Conservation (phyloP, 2,888 invertebrate species). For the Acanthosoma haemorrhoidale region DNA sequence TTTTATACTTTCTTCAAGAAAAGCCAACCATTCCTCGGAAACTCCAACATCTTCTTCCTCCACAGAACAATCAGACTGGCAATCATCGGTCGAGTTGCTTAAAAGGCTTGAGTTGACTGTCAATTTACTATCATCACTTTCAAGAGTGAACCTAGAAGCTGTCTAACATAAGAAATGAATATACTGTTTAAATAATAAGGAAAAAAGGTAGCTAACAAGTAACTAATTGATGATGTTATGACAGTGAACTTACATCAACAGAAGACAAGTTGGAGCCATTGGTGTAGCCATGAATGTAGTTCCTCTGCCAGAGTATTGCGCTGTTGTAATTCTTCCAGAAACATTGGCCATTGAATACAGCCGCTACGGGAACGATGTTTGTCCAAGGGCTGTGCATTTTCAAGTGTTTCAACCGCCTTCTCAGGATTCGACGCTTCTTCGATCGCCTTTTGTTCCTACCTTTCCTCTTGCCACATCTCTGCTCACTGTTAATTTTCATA, state of each 20-base stretch:
- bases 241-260: no score
- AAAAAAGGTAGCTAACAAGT: no score
- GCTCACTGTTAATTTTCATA: conserved; percentile 16
- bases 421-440: neutral
- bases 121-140: no score
- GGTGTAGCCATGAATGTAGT: neutral
- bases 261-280: neutral
- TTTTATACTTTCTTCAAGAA: conserved; percentile 36
- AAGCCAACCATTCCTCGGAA: conserved; percentile 33
- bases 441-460: conserved; percentile 15
- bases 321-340: conserved; percentile 32
- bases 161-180: no score
- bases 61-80: neutral
- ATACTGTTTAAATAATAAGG: no score
- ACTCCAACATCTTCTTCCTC: conserved; percentile 22
- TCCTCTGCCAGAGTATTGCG: conserved; percentile 28
- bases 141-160: no score
- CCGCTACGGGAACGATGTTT: neutral
- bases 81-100: no score
- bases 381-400: neutral
- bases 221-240: no score
- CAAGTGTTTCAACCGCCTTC: neutral
- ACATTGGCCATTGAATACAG: conserved; percentile 25
- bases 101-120: no score
- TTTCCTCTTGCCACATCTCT: neutral